A percentile compares a stretch with the other conserved stretches of the same genome.
Conservation (phyloP, 2,888 invertebrate genomes). For the Pristionchus mayeri region DNA sequence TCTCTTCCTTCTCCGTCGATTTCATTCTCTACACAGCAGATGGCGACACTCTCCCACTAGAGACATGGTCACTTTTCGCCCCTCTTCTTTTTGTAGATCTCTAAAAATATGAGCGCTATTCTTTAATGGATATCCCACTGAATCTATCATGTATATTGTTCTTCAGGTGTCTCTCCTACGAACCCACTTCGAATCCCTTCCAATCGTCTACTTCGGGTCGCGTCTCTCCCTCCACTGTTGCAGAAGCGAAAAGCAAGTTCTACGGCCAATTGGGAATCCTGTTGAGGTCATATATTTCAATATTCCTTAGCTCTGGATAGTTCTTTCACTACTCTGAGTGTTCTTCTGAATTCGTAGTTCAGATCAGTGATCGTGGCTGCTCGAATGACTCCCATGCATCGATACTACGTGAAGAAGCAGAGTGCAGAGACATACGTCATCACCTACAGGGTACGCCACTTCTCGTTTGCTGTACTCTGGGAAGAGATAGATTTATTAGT, state of each 20-base stretch:
- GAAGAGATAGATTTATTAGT: neutral
- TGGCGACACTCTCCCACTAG: slow-evolving; percentile 54
- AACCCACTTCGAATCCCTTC: slow-evolving; percentile 40
- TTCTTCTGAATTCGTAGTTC: neutral
- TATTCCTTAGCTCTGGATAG: neutral
- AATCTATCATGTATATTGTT: neutral
- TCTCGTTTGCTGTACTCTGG: neutral
- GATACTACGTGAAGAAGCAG: slow-evolving; percentile 59
- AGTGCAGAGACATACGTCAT: slow-evolving; percentile 57
- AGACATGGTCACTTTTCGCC: slow-evolving; percentile 52
- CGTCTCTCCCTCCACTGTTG: neutral
- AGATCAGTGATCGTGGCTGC: slow-evolving; percentile 50
- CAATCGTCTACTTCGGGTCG: neutral
- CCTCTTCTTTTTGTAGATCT: neutral
- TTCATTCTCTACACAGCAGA: slow-evolving; percentile 58
- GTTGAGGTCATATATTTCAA: neutral
- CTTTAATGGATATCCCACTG: neutral
- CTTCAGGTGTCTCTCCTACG: slow-evolving; percentile 49
- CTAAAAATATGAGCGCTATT: neutral
- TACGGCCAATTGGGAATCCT: slow-evolving; percentile 32
- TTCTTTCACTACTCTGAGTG: neutral
- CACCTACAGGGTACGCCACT: slow-evolving; percentile 52
- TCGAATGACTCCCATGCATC: slow-evolving; percentile 57
- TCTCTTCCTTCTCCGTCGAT: slow-evolving; percentile 52
- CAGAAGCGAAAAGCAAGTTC: slow-evolving; percentile 45